Base-by-base conservation (phyloP, 1,140 invertebrate species). In the Cepaea nemoralis region DNA sequence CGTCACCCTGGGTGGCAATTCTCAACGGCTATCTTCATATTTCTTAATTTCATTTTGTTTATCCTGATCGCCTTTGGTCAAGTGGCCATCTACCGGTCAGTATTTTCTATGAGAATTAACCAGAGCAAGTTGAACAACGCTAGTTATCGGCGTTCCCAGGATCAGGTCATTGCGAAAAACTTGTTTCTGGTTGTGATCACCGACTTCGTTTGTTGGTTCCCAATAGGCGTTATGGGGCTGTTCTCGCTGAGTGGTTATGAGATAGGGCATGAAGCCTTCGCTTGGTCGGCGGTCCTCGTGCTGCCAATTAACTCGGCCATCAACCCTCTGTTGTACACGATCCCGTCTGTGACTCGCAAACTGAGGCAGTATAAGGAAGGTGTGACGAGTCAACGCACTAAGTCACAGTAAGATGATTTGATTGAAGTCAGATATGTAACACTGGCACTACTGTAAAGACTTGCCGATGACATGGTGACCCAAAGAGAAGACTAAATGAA, bases 121-220 rank as follows among this genome's bases (percentile, higher is more conserved):
- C 55, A 42, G 19, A 50, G 45, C 37, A 76, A 63, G 63, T 59
- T 50, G 31, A 76, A 27, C 42, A 48, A 73, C 33, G n/a, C 67
- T 3, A 35, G 66, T 1, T 33, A 55, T 31, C 59, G 82, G 59
- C 66, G 71, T 33, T 40, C 45, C 1, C 66, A 80, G 31, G 86
- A 86, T 22, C n/a, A 83, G 10, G 48, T 66, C n/a, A 37, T 87
- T 16, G 84, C 86, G 14, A 82, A 76, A 66, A 59, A 71, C 33
- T 75, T 86, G 27, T 75, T 81, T n/a, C 40, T 83, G 1, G 70
- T 86, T 14, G 83, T 80, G 0, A 70, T 85, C 5, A 81, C 84
- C 27, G 82, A 86, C 33, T 83, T 83, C 40, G 31, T 85, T 8
- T 85, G 84, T 74, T 86, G 86, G 86, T 82, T 85, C 66, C 86